phyloP scores from a whole-genome alignment of 2,797 vertebrate species.

The Martes flavigula region DNA sequence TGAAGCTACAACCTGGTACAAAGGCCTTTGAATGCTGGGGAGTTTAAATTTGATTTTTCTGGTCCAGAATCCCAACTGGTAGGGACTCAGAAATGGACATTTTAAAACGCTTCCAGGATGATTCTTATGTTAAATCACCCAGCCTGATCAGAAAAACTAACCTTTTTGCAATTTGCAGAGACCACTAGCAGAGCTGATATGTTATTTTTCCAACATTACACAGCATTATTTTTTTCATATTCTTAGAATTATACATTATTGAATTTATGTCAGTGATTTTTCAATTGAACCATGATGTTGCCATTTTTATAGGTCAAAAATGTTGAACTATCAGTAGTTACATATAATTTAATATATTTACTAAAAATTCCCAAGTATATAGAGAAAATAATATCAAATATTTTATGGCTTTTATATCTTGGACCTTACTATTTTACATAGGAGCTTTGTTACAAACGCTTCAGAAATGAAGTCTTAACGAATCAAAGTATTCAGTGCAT shows the following conservation, averaged over 20 bases:
- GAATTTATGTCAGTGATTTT: background rate
- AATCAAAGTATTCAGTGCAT: background rate
- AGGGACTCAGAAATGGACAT: background rate
- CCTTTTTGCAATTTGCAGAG: background rate
- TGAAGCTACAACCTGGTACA: rapidly evolving
- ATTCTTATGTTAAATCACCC: background rate
- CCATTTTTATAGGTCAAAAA: background rate
- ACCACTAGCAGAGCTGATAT: background rate
- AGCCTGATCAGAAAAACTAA: background rate
- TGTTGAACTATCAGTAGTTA: background rate
- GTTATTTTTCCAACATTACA: background rate
- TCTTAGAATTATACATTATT: background rate
- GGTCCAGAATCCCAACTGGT: background rate
- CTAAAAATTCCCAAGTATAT: background rate
- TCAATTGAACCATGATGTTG: background rate
- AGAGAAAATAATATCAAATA: background rate
- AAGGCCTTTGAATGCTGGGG: background rate
- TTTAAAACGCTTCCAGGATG: background rate
- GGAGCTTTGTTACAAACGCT: background rate
- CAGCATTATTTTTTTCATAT: background rate
- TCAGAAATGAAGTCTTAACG: background rate
- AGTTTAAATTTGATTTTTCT: background rate
- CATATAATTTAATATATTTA: background rate
- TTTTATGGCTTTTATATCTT: background rate
- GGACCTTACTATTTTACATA: background rate